Evolutionary conservation across 2,888 invertebrate species (phyloP), one percentile per base, ranked within the genome.

Genomic region (Boloria selene): DNA sequence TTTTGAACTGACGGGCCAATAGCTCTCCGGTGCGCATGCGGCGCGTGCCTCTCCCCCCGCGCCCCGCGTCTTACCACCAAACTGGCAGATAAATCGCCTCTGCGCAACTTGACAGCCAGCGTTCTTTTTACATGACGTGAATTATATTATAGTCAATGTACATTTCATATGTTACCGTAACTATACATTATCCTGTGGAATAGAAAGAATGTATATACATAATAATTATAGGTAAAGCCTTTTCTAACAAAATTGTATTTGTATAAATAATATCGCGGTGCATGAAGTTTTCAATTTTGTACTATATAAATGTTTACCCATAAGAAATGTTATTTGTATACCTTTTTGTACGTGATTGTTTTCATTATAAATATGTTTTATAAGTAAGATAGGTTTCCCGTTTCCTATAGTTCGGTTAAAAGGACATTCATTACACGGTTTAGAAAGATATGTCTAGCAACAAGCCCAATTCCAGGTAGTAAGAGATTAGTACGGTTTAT

Each of bases 271-370:
- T 45, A 56, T 44, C 22, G 44, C 4, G 22, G 56, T 56, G 56
- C 44, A 45, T 42, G 14, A 50, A 38, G 18, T 44, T 55, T 44
- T 18, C 44, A 55, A 55, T 55, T 55, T 55, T 55, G 55, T 55
- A 55, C 44, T 18, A n/a, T n/a, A n/a, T n/a, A n/a, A 14, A 18
- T 44, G 18, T 55, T 4, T 18, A 13, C 13, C 6, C 16, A 14
- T 5, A 13, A 13, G 38, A 17, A 54, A 42, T 16, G 54, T 1
- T 42, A 54, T 6, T 17, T 3, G 17, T 10, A 38, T 38, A 38
- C 31, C 7, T 44, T n/a, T 55, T 42, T 13, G 2, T 22, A 45
- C 45, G n/a, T 26, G 7, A 26, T 26, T 44, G 44, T 13, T 22
- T 45, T 26, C 13, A 16, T 26, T 56, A 22, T n/a, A 22, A 17